Base-by-base conservation (phyloP, 2,888 invertebrate species). In the Phytoseiulus persimilis region DNA sequence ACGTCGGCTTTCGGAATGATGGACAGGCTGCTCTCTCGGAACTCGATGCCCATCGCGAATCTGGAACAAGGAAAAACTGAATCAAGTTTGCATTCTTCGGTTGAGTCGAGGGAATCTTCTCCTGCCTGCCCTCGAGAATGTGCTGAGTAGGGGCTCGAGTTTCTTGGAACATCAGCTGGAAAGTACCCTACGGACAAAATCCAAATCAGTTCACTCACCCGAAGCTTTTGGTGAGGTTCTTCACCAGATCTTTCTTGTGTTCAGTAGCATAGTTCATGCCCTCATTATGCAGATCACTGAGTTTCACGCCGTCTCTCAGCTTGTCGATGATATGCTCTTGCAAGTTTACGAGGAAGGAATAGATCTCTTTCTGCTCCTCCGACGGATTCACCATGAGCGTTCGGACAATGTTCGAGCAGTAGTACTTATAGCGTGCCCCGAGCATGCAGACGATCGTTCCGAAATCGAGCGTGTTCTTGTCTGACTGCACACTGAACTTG, bases 11-110 rank as follows among this genome's bases (percentile, higher is more conserved):
- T 99, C 0, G 97, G 96, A 0, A 96, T 96, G 92, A 99, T 96
- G 0, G 98, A 94, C 90, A 99, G 94, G 0, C 97, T 96, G 91
- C 96, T 96, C 93, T 99, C 99, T 90, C 98, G 95, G 93, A 99
- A 99, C 93, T 99, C 99, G 91, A 99, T 96, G 11, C 99, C 99
- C 95, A 97, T 99, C 0, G 95, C 97, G 94, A 99, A 99, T 6
- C 95, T 95, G 90, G 32, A 91, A 90, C 32, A 31, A 32, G 6
- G 90, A 90, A 14, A 18, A 31, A 31, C 31, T 9, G 9, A 9
- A 6, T 9, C 39, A 9, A 39, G 9, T 39, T 39, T 39, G 39
- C 3, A 39, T 3, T 9, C 5, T 6, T 9, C 39, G n/a, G n/a
- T 39, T 39, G 39, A 39, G 9, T 9, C 39, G 39, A 6, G 39